A percentile compares a stretch with the other conserved stretches of the same genome.
phyloP scores from a whole-genome alignment of 1,140 invertebrate genomes.

The Sminthurides bifidus region DNA sequence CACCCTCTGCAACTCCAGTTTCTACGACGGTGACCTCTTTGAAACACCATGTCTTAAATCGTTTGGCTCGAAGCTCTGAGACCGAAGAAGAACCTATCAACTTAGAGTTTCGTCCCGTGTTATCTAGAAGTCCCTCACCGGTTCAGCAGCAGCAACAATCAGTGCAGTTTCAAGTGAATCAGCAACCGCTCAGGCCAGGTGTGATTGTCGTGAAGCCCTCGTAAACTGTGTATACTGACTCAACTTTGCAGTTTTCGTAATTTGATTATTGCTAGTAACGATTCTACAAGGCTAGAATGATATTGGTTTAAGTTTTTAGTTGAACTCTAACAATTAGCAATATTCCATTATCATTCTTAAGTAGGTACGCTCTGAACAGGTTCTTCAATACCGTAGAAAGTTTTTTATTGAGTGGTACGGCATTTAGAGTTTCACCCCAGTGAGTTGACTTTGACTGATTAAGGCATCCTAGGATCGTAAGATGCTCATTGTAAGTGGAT shows the following conservation, averaged over 20 bases:
- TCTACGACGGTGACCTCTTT: constrained; percentile 28
- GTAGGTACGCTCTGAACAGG: neutral
- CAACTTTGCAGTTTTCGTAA: neutral
- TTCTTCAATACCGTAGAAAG: neutral
- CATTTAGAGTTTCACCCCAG: constrained; percentile 2
- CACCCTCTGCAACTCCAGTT: constrained; percentile 1
- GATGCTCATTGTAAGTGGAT: too few relatives aligned
- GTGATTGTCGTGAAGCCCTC: constrained; percentile 70
- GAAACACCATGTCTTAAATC: constrained; percentile 28
- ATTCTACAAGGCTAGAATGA: neutral
- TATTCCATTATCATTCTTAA: neutral
- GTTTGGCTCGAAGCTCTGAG: constrained; percentile 20
- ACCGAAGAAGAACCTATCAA: constrained; percentile 25
- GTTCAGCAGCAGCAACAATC: constrained; percentile 35
- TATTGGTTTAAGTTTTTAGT: neutral
- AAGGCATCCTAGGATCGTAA: constrained; percentile 4
- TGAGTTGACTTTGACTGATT: constrained; percentile 6
- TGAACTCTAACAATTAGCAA: neutral
- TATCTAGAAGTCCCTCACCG: constrained; percentile 32
- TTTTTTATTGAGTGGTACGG: neutral
- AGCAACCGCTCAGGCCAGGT: constrained; percentile 59
- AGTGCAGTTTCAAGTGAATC: constrained; percentile 31
- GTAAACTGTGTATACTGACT: constrained; percentile 6
- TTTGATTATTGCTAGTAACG: neutral
- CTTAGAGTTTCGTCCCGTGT: constrained; percentile 27